Evolutionary conservation across 2,113 vertebrate genomes (phyloP).

Genomic region (Neolamprologus devosi): DNA sequence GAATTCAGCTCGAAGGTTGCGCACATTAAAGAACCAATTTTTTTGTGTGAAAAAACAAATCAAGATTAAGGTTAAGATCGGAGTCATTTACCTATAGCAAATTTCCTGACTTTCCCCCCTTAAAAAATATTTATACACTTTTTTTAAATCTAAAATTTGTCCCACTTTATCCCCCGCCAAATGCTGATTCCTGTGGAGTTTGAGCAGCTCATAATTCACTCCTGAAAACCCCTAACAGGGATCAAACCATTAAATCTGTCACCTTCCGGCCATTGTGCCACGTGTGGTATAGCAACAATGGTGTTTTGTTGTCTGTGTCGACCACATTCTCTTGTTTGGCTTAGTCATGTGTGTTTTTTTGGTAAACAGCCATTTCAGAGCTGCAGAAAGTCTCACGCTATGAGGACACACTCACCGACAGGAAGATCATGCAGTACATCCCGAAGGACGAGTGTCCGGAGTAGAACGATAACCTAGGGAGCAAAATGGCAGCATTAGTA

Average conservation of each 20-base stretch:
- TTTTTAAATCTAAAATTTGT: background rate
- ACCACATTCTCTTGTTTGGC: background rate
- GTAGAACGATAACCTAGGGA: conserved; percentile 87
- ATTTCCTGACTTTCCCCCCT: background rate
- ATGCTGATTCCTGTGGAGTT: background rate
- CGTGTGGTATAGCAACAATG: conserved; percentile 22
- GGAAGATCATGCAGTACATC: conserved; percentile 97
- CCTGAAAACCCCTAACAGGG: background rate
- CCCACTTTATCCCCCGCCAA: background rate
- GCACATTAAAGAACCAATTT: background rate
- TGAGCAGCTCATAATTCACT: background rate
- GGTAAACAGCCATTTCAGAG: background rate
- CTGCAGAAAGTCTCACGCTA: background rate
- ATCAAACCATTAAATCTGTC: background rate
- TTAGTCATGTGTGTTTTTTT: background rate
- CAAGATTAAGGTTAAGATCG: background rate
- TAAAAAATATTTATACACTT: background rate
- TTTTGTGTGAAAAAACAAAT: background rate
- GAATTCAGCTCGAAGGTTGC: background rate
- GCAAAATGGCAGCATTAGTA: background rate
- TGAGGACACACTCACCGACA: conserved; percentile 77
- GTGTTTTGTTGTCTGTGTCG: background rate
- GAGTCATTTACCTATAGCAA: background rate
- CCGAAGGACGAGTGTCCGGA: conserved; percentile 94
- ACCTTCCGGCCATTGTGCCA: conserved; percentile 12